Base-by-base conservation (phyloP, 2,797 vertebrate genomes). In the Antennarius maculatus region DNA sequence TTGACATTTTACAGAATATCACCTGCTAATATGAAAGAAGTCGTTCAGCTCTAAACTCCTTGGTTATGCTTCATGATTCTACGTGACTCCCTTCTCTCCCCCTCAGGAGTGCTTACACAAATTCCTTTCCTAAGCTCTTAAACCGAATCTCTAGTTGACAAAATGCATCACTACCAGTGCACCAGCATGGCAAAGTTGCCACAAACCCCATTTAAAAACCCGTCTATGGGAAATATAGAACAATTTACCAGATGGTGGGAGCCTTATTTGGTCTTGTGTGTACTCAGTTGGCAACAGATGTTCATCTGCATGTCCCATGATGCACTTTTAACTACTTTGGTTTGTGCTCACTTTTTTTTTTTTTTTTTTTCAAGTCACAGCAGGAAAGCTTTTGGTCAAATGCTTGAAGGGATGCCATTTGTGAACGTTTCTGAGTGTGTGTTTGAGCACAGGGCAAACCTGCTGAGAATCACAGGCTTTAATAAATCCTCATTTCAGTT, bases 401-500 rank as follows among this genome's bases (percentile, higher is more conserved):
- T 13, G 37, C 1, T 14, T 39, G 39, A 2, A 5, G 16, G 14
- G 18, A 42, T 0, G 29, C 31, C 7, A 12, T 49, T 47, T 43
- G 18, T 57, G 53, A 50, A 51, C 17, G 48, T 27, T 28, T 57
- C 17, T 53, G 41, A 28, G 61, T 54, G 53, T 55, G 43, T 57
- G 49, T n/a, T 48, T 51, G 69, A 52, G 60, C 18, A 52, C 17
- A n/a, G 39, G 47, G 17, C 18, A 70, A 54, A 55, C 63, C 66
- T 62, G 48, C 47, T 57, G 67, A 73, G 76, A 60, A 54, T 45
- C 37, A 46, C 42, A 48, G 54, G 23, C 77, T 74, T 62, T 65
- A 84, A 89, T 86, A 88, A 89, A 89, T 87, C 74, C 79, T 67
- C 52, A 59, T 80, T 73, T 74, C 49, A 16, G 68, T 70, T 43